Conservation (phyloP, 2,113 vertebrate genomes). For the Heterotilapia buettikoferi region DNA sequence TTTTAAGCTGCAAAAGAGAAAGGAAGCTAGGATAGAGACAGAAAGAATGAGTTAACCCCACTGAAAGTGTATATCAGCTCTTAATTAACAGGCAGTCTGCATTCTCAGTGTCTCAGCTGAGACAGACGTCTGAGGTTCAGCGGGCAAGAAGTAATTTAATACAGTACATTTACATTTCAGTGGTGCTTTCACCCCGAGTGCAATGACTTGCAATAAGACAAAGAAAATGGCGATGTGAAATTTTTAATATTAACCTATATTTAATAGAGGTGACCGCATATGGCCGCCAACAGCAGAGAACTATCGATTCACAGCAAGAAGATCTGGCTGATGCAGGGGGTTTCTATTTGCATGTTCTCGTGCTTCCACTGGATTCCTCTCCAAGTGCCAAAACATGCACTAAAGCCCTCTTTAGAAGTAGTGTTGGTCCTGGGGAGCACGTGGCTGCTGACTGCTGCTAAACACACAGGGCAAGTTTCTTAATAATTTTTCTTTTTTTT, state of each 20-base stretch:
- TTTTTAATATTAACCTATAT: not conserved
- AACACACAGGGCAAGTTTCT: not conserved
- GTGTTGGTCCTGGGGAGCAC: not conserved
- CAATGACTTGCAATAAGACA: not conserved
- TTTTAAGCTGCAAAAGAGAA: not conserved
- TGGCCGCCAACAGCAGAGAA: not conserved
- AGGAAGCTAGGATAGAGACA: not conserved
- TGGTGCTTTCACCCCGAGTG: not conserved
- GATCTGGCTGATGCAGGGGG: not conserved
- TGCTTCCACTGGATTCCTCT: not conserved
- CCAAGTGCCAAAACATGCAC: not conserved
- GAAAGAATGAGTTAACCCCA: constrained; percentile 14
- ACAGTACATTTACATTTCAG: constrained; percentile 8
- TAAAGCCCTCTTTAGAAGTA: not conserved
- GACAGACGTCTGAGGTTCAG: not conserved
- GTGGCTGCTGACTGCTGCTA: not conserved
- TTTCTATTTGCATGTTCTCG: not conserved
- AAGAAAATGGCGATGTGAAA: not conserved
- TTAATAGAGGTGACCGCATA: not conserved
- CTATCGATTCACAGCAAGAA: not conserved
- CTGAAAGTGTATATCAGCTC: constrained; percentile 15
- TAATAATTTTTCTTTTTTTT: not conserved
- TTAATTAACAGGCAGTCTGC: constrained; percentile 39
- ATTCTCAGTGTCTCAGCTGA: not conserved
- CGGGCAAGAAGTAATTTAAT: constrained; percentile 24